Conservation (phyloP, 2,888 invertebrate genomes). For the Pristionchus japonicus region DNA sequence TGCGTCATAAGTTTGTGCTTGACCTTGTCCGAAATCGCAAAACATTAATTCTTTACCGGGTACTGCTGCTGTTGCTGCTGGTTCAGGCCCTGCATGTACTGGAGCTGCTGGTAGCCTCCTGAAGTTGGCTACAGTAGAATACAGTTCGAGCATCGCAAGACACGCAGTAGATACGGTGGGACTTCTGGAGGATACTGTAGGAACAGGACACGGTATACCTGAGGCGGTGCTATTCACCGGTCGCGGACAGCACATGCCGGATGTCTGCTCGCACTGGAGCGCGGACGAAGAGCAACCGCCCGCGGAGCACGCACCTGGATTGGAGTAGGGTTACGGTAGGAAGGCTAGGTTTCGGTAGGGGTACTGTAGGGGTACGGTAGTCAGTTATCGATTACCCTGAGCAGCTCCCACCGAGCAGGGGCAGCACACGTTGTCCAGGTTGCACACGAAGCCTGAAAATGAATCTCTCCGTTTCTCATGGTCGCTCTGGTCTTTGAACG, state of each 20-base stretch:
- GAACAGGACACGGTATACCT: no score
- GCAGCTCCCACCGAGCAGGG: conserved; percentile 12
- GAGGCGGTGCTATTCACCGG: conserved; percentile 6
- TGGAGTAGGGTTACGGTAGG: neutral
- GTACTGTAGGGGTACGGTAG: neutral
- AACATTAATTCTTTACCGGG: neutral
- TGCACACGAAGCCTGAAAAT: conserved; percentile 29
- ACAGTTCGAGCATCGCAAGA: no score
- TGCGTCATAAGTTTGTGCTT: no score
- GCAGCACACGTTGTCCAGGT: conserved; percentile 18
- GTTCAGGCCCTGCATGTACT: neutral
- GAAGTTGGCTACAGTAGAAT: no score
- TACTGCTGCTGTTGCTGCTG: neutral
- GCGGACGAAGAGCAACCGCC: neutral
- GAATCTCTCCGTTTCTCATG: neutral
- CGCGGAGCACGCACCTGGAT: conserved; percentile 7
- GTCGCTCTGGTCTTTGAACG: no score
- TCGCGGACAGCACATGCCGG: conserved; percentile 37
- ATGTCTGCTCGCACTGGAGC: neutral
- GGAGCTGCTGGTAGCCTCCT: neutral
- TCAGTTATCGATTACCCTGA: neutral
- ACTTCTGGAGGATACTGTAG: no score
- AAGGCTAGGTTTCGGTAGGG: neutral
- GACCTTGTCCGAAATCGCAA: neutral
- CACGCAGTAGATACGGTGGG: no score